Base-by-base conservation (phyloP, 2,888 invertebrate genomes). In the Alitta virens region DNA sequence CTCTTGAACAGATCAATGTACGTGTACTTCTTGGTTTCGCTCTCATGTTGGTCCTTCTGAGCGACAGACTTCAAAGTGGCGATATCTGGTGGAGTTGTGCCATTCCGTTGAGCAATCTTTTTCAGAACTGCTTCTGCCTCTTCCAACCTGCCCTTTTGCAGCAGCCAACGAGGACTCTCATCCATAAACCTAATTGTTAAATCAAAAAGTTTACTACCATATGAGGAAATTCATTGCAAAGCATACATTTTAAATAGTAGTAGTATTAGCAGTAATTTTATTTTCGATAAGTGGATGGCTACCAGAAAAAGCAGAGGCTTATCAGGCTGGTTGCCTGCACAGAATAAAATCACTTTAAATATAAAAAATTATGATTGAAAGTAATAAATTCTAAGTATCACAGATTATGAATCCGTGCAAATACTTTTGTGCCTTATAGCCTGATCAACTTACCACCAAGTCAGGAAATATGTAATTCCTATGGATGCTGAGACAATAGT, bases 91-190 rank as follows among this genome's bases (percentile, higher is more conserved):
- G 52, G 38, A 5, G 59, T 50, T 1, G 26, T 49, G n/a, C 49
- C 33, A 21, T 59, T 59, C 51, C 49, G 50, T 18, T 21, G 26
- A 33, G 66, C 59, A 24, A 63, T 63, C 14, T 18, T 50, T 5
- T n/a, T 12, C 2, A 63, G 52, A 14, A 63, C 50, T 1, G 23
- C 53, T n/a, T 50, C 23, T 16, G 63, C 60, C 43, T 60, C 63
- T 18, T 55, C 46, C 21, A 42, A 50, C 14, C 52, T 21, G 2
- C 53, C 23, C n/a, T 56, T 23, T 33, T 63, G 63, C 5, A 60
- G 21, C 23, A 63, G 33, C 63, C 63, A 63, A 3, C 63, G 55
- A n/a, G 63, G 60, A 46, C 60, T 60, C 52, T 63, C 63, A 21
- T 60, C 60, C 1, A 60, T 43, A 14, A 56, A 43, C 23, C 60